Percentiles rank a stretch among this genome's conserved stretches.
Evolutionary conservation across 1,140 invertebrate species (phyloP).

Genomic region (Ooceraea biroi): DNA sequence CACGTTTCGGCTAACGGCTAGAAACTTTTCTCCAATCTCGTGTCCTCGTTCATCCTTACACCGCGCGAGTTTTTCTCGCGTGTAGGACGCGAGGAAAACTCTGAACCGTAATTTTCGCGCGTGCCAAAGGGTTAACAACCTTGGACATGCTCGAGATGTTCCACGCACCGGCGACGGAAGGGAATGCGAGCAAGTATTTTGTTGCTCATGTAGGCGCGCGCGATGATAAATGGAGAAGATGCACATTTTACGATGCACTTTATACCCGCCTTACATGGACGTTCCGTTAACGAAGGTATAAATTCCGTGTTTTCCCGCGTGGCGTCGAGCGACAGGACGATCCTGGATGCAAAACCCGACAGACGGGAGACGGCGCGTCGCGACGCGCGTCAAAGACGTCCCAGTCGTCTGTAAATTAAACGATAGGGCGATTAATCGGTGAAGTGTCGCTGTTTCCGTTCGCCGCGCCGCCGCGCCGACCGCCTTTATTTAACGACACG

Average conservation of each 20-base stretch:
- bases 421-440: neutral
- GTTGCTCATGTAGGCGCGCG: conserved; percentile 53
- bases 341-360: neutral
- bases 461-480: neutral
- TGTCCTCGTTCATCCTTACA: neutral
- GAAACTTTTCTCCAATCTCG: neutral
- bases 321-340: neutral
- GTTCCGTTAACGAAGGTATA: conserved; percentile 66
- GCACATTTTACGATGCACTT: conserved; percentile 63
- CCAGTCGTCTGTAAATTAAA: neutral
- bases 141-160: conserved; percentile 57
- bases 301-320: conserved; percentile 47
- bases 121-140: conserved; percentile 63
- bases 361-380: neutral
- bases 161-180: conserved; percentile 63
- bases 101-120: conserved; percentile 49
- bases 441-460: neutral
- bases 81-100: conserved; percentile 13
- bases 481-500: conserved; percentile 8
- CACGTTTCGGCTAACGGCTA: neutral
- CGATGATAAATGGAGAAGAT: conserved; percentile 64
- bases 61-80: neutral
- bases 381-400: neutral
- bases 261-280: conserved; percentile 41
- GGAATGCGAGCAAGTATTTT: conserved; percentile 69